Conservation (phyloP, 1,140 invertebrate species). For the Theocolax elegans region DNA sequence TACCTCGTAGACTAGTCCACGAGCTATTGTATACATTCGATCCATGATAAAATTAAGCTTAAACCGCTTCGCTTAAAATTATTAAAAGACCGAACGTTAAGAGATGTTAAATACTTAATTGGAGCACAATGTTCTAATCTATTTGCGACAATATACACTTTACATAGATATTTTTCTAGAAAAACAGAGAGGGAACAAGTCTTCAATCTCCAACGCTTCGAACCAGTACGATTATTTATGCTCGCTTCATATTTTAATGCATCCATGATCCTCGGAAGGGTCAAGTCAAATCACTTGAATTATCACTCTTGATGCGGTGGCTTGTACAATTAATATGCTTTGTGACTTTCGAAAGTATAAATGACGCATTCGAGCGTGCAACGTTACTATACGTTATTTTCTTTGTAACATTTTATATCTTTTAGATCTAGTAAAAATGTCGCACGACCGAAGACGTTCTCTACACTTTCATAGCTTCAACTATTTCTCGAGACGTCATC, state of each 20-base stretch:
- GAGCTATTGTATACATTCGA: constrained; percentile 12
- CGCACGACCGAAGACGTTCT: constrained; percentile 30
- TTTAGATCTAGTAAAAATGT: constrained; percentile 29
- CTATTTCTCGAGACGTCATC: constrained; percentile 47
- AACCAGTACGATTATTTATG: constrained; percentile 33
- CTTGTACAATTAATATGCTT: constrained; percentile 58
- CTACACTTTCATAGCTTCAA: constrained; percentile 45
- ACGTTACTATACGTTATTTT: constrained; percentile 10
- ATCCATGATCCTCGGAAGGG: constrained; percentile 51
- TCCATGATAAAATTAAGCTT: constrained; percentile 58
- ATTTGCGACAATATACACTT: constrained; percentile 35
- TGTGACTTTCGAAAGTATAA: constrained; percentile 55
- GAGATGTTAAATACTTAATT: background rate
- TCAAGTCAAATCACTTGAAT: constrained; percentile 65
- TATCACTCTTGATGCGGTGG: constrained; percentile 63
- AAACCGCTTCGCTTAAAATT: constrained; percentile 62
- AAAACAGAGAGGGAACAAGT: constrained; percentile 40
- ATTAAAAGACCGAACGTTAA: constrained; percentile 52
- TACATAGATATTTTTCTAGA: constrained; percentile 36
- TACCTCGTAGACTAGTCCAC: background rate
- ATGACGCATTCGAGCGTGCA: constrained; percentile 33
- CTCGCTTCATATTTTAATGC: constrained; percentile 34
- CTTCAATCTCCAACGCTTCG: constrained; percentile 41
- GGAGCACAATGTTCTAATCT: background rate
- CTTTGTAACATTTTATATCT: constrained; percentile 24